Conservation (phyloP, 2,888 invertebrate genomes). For the Acanthopleura granulata region DNA sequence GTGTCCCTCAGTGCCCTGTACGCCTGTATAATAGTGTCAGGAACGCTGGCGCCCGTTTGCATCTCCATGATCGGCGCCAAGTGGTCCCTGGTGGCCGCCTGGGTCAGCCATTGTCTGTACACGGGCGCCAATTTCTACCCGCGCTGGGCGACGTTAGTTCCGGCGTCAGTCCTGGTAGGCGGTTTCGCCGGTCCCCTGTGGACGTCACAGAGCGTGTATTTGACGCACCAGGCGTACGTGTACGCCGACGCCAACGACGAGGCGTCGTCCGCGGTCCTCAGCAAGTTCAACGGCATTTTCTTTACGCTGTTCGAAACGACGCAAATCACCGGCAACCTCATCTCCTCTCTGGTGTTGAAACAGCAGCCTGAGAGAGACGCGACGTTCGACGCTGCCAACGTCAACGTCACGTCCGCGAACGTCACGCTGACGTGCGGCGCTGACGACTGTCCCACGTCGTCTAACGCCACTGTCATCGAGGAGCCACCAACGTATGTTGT, state of each 20-base stretch:
- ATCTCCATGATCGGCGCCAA: conserved; percentile 56
- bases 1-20: conserved; percentile 57
- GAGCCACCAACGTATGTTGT: conserved; percentile 44
- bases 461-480: conserved; percentile 34
- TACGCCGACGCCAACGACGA: conserved; percentile 43
- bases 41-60: conserved; percentile 55
- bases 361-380: conserved; percentile 17
- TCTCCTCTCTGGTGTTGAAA: conserved; percentile 58
- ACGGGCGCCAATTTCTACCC: conserved; percentile 60
- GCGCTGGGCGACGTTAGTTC: conserved; percentile 48
- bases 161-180: conserved; percentile 58
- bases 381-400: background rate
- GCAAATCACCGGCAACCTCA: conserved; percentile 59
- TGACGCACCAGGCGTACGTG: conserved; percentile 54
- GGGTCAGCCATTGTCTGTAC: conserved; percentile 53
- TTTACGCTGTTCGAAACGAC: conserved; percentile 57
- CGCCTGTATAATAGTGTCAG: conserved; percentile 57
- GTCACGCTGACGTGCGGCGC: conserved; percentile 40
- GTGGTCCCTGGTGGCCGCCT: conserved; percentile 49
- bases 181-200: conserved; percentile 58
- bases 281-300: conserved; percentile 60
- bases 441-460: conserved; percentile 41
- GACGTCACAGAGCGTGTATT: conserved; percentile 61
- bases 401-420: background rate
- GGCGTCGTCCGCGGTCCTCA: conserved; percentile 48